These are phyloP conservation scores for Arctocebus calabarensis DNA, from an alignment of 2,797 vertebrate species.

Conservation along the genomic window DNA sequence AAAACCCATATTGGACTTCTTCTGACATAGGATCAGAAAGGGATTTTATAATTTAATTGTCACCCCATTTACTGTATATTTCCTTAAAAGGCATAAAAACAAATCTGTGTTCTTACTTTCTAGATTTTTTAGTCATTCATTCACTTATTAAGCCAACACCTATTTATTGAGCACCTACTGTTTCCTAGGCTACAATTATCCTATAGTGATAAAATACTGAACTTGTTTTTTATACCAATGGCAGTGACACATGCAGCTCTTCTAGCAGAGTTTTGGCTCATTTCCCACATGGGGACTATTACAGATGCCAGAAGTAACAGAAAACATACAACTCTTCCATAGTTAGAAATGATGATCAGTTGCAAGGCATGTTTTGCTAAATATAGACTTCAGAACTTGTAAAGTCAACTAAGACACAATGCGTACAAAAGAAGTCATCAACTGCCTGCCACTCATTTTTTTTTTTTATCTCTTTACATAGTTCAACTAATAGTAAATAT, in stretches of 20 bases:
- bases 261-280: not conserved
- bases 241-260: not conserved
- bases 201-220: not conserved
- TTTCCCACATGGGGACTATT: not conserved
- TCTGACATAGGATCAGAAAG: too few species aligned
- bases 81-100: not conserved
- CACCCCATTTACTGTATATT: not conserved
- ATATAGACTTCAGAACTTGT: not conserved
- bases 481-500: not conserved
- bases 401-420: not conserved
- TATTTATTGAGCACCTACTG: not conserved
- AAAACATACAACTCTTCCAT: not conserved
- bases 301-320: not conserved
- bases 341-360: not conserved
- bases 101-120: not conserved
- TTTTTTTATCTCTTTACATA: not conserved
- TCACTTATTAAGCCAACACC: not conserved
- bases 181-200: not conserved
- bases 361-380: not conserved
- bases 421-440: not conserved
- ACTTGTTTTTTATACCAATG: not conserved
- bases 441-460: not conserved
- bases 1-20: too few species aligned
- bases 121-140: not conserved
- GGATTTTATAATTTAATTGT: not conserved